Percentiles rank a stretch among this genome's conserved stretches.
phyloP scores from a whole-genome alignment of 1,140 invertebrate species.

The Drosophila neocordata region DNA sequence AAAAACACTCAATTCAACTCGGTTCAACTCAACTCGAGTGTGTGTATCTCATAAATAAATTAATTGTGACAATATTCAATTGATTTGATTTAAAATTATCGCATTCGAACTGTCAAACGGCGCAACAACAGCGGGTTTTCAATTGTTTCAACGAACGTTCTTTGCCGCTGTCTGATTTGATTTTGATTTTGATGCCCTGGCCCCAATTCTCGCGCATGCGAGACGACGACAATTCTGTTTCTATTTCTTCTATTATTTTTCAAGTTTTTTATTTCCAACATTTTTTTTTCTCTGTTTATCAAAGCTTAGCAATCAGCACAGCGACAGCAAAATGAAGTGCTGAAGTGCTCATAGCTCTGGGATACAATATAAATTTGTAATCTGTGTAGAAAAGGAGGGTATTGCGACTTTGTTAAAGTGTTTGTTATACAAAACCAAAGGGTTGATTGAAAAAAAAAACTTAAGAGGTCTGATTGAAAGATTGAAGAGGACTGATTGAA shows the following conservation, averaged over 20 bases:
- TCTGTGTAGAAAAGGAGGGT: neutral
- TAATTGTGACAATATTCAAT: constrained; percentile 81
- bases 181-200: constrained; percentile 49
- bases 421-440: neutral
- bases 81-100: constrained; percentile 80
- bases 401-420: neutral
- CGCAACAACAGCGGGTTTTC: constrained; percentile 46
- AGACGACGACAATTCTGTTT: constrained; percentile 1
- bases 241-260: neutral
- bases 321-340: constrained; percentile 36
- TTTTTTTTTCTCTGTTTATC: constrained; percentile 3
- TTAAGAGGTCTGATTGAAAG: neutral
- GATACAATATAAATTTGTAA: constrained; percentile 17
- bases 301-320: constrained; percentile 25
- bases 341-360: constrained; percentile 13
- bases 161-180: constrained; percentile 35
- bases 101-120: constrained; percentile 70
- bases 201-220: constrained; percentile 18
- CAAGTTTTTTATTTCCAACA: neutral
- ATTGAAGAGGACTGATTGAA: neutral
- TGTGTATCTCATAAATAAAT: constrained; percentile 74
- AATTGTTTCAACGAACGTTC: constrained; percentile 57
- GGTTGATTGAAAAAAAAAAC: neutral
- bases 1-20: constrained; percentile 32
- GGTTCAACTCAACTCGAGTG: constrained; percentile 41